These are phyloP conservation scores for Entomyzon cyanotis DNA, from an alignment of 2,113 vertebrate genomes.

Conservation along the genomic window DNA sequence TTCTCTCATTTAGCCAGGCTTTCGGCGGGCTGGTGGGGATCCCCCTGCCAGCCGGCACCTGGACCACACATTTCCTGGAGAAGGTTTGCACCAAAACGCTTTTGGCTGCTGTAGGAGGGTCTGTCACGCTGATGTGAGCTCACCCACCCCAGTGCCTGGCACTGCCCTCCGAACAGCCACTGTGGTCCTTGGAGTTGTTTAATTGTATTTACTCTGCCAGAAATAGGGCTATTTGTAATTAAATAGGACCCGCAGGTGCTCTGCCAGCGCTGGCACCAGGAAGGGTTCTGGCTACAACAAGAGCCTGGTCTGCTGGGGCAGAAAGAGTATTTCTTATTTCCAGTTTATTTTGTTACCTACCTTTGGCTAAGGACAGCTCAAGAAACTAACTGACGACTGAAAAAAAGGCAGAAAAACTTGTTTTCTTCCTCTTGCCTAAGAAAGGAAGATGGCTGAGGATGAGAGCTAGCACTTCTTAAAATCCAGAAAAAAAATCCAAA, in stretches of 20 bases:
- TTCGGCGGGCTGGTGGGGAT: accelerated
- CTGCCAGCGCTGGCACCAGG: accelerated
- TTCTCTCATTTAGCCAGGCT: background rate
- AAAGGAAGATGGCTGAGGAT: background rate
- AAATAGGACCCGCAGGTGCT: background rate
- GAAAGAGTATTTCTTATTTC: background rate
- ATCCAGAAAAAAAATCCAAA: background rate
- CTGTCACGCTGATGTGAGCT: accelerated
- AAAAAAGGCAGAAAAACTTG: background rate
- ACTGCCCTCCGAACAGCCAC: accelerated
- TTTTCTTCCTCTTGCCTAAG: background rate
- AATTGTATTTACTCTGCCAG: background rate
- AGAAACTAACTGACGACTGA: background rate
- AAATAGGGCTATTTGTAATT: background rate
- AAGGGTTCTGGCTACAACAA: background rate
- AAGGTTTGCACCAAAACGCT: background rate
- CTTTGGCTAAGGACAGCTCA: background rate
- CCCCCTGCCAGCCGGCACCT: background rate
- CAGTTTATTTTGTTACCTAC: background rate
- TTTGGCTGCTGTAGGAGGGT: background rate
- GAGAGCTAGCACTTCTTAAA: background rate
- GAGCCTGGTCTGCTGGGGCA: background rate
- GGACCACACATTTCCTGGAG: accelerated
- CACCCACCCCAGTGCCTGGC: background rate
- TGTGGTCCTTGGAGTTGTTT: background rate